These are phyloP conservation scores for Beroe ovata DNA, from an alignment of 37 sponge, comb jelly and placozoan genomes.

Conservation along the genomic window DNA sequence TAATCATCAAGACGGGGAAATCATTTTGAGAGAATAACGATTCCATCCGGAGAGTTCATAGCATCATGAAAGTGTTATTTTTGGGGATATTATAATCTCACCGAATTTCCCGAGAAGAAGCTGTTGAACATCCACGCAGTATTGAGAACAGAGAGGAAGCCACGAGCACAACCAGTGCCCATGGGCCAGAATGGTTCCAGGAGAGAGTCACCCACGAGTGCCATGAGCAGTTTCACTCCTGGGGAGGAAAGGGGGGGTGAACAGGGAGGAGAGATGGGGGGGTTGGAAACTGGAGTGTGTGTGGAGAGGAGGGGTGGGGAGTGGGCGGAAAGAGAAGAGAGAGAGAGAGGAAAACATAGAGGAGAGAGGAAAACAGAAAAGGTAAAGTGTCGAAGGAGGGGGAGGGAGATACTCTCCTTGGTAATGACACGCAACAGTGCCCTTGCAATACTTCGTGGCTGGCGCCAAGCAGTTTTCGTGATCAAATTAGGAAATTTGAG, in stretches of 20 bases:
- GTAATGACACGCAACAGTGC: background rate
- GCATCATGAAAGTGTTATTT: no score
- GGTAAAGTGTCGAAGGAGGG: background rate
- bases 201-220: constrained; percentile 85
- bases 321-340: background rate
- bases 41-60: no score
- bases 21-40: no score
- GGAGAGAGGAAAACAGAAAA: background rate
- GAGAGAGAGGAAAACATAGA: background rate
- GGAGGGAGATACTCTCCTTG: no score
- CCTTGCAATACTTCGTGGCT: no score
- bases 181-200: constrained; percentile 97
- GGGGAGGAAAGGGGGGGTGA: background rate
- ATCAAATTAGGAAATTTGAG: no score
- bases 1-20: no score
- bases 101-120: constrained; percentile 69
- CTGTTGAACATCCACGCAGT: constrained; percentile 94
- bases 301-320: background rate
- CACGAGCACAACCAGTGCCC: constrained; percentile 89
- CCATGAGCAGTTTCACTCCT: constrained; percentile 74
- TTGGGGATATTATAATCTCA: no score
- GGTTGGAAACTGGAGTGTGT: background rate
- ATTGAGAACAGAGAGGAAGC: constrained; percentile 85
- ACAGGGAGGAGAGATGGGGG: background rate
- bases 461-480: no score